phyloP scores from a whole-genome alignment of 92 coral and sea anemone species.

The Montipora capitata region DNA sequence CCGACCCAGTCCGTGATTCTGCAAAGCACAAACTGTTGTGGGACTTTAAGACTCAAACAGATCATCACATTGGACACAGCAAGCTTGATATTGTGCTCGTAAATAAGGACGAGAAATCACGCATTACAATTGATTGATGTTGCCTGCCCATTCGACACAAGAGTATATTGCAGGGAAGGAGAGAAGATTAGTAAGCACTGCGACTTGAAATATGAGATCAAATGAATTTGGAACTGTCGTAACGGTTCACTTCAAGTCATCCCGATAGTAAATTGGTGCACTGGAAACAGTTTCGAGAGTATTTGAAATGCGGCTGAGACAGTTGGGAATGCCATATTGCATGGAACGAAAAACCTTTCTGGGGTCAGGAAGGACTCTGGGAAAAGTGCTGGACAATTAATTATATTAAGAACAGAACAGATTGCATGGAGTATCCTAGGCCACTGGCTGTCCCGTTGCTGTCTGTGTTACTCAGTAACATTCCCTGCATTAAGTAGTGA shows the following conservation, averaged over 20 bases:
- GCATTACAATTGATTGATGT: neutral
- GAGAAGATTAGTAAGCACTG: conserved; percentile 18
- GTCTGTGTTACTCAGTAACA: no score
- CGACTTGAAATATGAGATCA: conserved; percentile 4
- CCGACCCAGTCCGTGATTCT: neutral
- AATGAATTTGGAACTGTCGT: conserved; percentile 16
- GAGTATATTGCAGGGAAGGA: neutral
- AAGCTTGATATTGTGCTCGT: neutral
- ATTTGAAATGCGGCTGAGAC: neutral
- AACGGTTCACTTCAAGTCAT: neutral
- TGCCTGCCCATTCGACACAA: neutral
- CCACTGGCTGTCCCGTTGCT: neutral
- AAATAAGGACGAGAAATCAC: conserved; percentile 1
- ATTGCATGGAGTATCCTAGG: neutral
- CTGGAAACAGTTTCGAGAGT: neutral
- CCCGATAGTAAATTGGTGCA: conserved; percentile 14
- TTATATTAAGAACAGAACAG: neutral
- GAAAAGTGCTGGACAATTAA: neutral
- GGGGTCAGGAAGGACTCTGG: neutral
- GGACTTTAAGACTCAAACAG: conserved; percentile 9
- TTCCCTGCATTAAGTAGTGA: no score
- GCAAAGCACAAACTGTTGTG: neutral
- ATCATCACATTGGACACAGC: conserved; percentile 8
- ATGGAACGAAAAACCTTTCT: neutral
- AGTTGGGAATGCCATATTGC: neutral